Evolutionary conservation across 23 tunicate species (phyloP).

Genomic region (Oikopleura dioica): DNA sequence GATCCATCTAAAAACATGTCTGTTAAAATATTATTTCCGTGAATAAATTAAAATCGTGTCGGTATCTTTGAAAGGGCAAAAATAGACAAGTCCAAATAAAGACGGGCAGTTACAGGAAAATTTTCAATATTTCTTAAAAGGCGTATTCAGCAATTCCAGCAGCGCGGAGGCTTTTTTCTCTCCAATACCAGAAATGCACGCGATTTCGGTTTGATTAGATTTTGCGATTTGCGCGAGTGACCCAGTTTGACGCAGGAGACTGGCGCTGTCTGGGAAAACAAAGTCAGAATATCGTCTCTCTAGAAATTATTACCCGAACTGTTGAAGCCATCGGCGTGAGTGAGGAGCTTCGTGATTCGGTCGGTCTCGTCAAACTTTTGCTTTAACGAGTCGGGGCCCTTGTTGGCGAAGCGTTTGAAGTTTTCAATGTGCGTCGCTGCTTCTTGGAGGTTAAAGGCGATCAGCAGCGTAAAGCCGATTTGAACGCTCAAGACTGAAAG

Average conservation of each 20-base stretch:
- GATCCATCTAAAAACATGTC: too few relatives aligned
- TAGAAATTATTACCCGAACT: not conserved
- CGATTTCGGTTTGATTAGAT: not conserved
- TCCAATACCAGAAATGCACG: conserved; percentile 3
- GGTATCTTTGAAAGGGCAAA: not conserved
- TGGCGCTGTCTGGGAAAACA: not conserved
- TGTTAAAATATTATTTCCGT: too few relatives aligned
- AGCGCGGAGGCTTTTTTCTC: not conserved
- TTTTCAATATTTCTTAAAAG: not conserved
- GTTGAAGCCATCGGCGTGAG: not conserved
- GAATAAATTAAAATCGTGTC: too few relatives aligned
- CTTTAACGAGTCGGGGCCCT: conserved; percentile 2
- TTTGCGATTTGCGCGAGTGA: not conserved
- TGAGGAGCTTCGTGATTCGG: not conserved
- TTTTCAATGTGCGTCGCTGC: not conserved
- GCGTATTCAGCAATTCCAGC: not conserved
- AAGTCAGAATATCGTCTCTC: not conserved
- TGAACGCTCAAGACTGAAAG: not conserved
- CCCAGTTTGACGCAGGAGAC: not conserved
- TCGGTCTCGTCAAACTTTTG: conserved; percentile 7
- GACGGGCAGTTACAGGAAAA: not conserved
- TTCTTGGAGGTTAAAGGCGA: not conserved
- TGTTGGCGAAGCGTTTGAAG: not conserved
- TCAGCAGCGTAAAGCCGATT: not conserved
- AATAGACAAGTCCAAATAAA: not conserved